Conservation (phyloP, 2,888 invertebrate species). For the Xanthia togata region DNA sequence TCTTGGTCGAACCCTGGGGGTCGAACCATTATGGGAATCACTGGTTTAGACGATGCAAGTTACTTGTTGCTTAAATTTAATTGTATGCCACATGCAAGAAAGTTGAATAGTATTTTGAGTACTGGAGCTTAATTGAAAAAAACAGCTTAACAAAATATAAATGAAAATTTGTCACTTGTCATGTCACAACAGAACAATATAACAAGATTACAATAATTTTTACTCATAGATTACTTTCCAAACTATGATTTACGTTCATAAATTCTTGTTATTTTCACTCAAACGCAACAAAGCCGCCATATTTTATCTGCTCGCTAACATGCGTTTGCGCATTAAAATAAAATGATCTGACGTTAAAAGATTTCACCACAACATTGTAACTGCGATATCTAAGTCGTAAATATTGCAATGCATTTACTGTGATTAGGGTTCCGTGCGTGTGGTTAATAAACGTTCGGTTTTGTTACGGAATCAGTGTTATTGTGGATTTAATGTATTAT, state of each 20-base stretch:
- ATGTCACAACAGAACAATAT: background rate
- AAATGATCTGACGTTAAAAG: constrained; percentile 59
- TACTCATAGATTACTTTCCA: background rate
- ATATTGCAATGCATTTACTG: constrained; percentile 29
- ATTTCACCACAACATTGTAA: constrained; percentile 65
- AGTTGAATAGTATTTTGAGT: background rate
- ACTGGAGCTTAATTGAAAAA: background rate
- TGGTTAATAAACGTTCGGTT: constrained; percentile 9
- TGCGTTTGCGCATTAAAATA: constrained; percentile 52
- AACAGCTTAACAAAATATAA: background rate
- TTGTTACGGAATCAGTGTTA: constrained; percentile 18
- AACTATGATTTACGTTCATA: constrained; percentile 31
- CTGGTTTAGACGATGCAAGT: background rate
- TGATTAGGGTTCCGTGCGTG: constrained; percentile 22
- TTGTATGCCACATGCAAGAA: background rate
- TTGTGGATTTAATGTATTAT: constrained; percentile 17
- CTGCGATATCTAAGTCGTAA: constrained; percentile 48
- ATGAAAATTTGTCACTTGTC: background rate
- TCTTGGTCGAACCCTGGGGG: too few species aligned
- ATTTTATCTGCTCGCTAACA: constrained; percentile 30
- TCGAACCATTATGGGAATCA: too few species aligned
- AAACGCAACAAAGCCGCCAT: constrained; percentile 21
- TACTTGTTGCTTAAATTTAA: background rate
- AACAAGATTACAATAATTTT: background rate
- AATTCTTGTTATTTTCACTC: constrained; percentile 40